Evolutionary conservation across 2,888 invertebrate genomes (phyloP), one percentile per base, ranked within the genome.

Genomic region (Eupeodes latifasciatus): DNA sequence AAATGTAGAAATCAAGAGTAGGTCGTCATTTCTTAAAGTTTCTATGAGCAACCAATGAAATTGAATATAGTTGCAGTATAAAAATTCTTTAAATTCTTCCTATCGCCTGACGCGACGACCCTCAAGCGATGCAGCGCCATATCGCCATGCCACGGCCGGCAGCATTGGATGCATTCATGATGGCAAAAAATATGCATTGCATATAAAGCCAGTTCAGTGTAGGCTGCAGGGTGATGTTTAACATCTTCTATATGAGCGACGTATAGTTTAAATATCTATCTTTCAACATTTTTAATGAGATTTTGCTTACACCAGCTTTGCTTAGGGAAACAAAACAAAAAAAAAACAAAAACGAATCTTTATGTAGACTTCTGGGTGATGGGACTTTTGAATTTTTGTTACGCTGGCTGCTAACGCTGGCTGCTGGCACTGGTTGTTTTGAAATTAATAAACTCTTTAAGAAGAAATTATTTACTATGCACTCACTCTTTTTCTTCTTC

Each of bases 241-340:
- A 36, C 49, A 74, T 79, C 74, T 49, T 53, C 16, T 34, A 62
- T 16, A 27, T 76, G 16, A 16, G 64, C 76, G 55, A 49, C 40
- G 67, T 44, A n/a, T 55, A 47, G 49, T 49, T 62, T 71, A 66
- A 85, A 61, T 55, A 55, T 40, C 10, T 36, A 36, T 78, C 53
- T 81, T 81, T 81, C 72, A 81, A 27, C 71, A 74, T 85, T 81
- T 83, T 81, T 78, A 81, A 85, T 85, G 67, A 66, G 77, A 81
- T 81, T 81, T 77, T 72, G 27, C 49, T 44, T 59, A 44, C 62
- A 62, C 40, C 40, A 53, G 4, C n/a, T n/a, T n/a, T 40, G 16
- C 16, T 62, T 5, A 40, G 16, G 6, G n/a, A 62, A 40, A n/a
- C 10, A 10, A 40, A 19, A 19, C 19, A 19, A 62, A 40, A 6